phyloP scores from a whole-genome alignment of 1,140 invertebrate genomes.

The Galleria mellonella region DNA sequence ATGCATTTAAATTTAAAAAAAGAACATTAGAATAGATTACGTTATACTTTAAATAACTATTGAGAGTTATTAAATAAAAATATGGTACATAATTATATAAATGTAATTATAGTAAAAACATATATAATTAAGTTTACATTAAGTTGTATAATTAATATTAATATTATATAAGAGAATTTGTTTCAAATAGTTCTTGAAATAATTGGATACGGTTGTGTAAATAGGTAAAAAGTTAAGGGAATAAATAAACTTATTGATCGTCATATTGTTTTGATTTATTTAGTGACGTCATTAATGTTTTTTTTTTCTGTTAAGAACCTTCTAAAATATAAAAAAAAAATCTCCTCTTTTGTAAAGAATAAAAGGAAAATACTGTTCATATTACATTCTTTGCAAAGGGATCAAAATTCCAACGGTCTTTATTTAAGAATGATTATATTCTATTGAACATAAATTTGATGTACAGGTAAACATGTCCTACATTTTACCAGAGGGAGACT shows the following conservation, averaged over 20 bases:
- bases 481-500: no score
- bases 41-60: slow-evolving; percentile 11
- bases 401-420: no score
- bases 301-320: no score
- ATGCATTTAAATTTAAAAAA: slow-evolving; percentile 3
- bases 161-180: slow-evolving; percentile 10
- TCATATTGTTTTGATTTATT: slow-evolving; percentile 4
- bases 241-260: slow-evolving; percentile 34
- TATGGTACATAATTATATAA: slow-evolving; percentile 7
- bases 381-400: no score
- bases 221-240: slow-evolving; percentile 26
- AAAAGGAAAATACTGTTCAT: no score
- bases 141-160: slow-evolving; percentile 9
- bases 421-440: no score
- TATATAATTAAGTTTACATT: slow-evolving; percentile 6
- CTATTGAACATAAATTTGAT: no score
- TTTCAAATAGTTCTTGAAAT: slow-evolving; percentile 8
- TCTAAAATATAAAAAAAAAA: no score
- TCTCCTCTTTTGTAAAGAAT: no score
- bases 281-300: no score
- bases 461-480: no score
- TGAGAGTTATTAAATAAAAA: slow-evolving; percentile 9
- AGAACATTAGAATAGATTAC: slow-evolving; percentile 5
- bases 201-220: slow-evolving; percentile 29
- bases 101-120: slow-evolving; percentile 10